Percentiles rank a stretch among this genome's conserved stretches.
phyloP scores from a whole-genome alignment of 1,140 invertebrate genomes.

The Scaptomyza pallida region DNA sequence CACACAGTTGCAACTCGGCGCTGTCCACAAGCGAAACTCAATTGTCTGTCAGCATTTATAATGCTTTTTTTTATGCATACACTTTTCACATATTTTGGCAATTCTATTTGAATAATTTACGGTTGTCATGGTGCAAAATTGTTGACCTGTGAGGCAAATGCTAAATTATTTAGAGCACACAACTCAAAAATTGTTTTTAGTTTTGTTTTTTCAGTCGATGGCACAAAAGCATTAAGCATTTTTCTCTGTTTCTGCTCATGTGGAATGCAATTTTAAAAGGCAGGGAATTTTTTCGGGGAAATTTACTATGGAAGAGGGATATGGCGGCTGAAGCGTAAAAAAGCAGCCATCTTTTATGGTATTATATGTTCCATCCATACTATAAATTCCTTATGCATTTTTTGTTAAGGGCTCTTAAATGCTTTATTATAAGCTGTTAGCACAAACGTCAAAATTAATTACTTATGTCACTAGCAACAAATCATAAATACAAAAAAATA shows the following conservation, averaged over 20 bases:
- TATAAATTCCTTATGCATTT: neutral
- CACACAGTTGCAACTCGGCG: slow-evolving; percentile 10
- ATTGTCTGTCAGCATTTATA: slow-evolving; percentile 57
- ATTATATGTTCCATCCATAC: neutral
- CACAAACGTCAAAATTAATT: slow-evolving; percentile 74
- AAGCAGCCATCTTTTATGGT: neutral
- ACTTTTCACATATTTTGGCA: slow-evolving; percentile 56
- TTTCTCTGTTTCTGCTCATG: neutral
- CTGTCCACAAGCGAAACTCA: slow-evolving; percentile 24
- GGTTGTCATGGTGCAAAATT: slow-evolving; percentile 1
- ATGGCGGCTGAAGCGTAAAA: too few species aligned
- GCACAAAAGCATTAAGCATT: neutral
- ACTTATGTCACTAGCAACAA: slow-evolving; percentile 72
- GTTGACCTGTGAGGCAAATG: slow-evolving; percentile 15
- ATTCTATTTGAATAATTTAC: slow-evolving; percentile 67
- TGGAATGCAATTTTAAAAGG: neutral
- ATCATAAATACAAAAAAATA: slow-evolving; percentile 50
- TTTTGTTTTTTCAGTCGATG: neutral
- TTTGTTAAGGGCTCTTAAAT: slow-evolving; percentile 25
- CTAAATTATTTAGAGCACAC: slow-evolving; percentile 18
- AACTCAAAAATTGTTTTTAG: slow-evolving; percentile 4
- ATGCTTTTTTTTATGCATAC: slow-evolving; percentile 55
- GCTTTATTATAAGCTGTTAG: slow-evolving; percentile 74
- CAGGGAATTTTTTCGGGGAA: neutral
- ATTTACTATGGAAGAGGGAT: too few species aligned